Evolutionary conservation across 2,888 invertebrate species (phyloP).

Genomic region (Caenorhabditis uteleia): DNA sequence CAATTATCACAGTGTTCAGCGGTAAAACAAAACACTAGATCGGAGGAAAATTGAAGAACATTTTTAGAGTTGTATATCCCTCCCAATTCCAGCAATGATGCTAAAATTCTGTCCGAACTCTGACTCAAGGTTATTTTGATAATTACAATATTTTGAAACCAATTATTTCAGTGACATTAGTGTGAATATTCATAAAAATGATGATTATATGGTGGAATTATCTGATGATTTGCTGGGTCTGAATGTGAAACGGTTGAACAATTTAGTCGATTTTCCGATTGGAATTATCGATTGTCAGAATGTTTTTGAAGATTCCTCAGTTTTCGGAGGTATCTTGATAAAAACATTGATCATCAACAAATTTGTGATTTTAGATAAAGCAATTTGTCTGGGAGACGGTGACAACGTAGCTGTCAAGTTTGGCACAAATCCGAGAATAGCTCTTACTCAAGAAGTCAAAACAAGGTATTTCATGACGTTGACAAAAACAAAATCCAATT

Average conservation of each 20-base stretch:
- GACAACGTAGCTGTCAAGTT: conserved; percentile 33
- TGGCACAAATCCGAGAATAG: conserved; percentile 24
- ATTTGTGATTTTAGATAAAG: conserved; percentile 10
- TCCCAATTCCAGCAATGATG: no score
- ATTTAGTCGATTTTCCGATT: conserved; percentile 27
- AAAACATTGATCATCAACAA: not conserved
- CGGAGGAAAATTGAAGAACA: no score
- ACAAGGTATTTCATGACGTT: conserved; percentile 5
- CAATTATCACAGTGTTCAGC: conserved; percentile 9
- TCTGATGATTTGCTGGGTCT: conserved; percentile 33
- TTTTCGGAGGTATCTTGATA: conserved; percentile 24
- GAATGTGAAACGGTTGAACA: conserved; percentile 18
- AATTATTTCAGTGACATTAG: conserved; percentile 11
- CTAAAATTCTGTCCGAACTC: no score
- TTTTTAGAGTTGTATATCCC: conserved; percentile 7
- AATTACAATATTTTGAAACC: no score
- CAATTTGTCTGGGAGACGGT: conserved; percentile 38
- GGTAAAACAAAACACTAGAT: no score
- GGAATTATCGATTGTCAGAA: conserved; percentile 29
- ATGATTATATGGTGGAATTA: conserved; percentile 18
- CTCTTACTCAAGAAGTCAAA: conserved; percentile 18
- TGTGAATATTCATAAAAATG: conserved; percentile 11
- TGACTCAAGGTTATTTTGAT: no score
- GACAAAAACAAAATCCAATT: not conserved
- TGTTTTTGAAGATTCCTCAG: conserved; percentile 10